Base-by-base conservation (phyloP, 2,113 vertebrate species). In the Gymnocephalus cernua region DNA sequence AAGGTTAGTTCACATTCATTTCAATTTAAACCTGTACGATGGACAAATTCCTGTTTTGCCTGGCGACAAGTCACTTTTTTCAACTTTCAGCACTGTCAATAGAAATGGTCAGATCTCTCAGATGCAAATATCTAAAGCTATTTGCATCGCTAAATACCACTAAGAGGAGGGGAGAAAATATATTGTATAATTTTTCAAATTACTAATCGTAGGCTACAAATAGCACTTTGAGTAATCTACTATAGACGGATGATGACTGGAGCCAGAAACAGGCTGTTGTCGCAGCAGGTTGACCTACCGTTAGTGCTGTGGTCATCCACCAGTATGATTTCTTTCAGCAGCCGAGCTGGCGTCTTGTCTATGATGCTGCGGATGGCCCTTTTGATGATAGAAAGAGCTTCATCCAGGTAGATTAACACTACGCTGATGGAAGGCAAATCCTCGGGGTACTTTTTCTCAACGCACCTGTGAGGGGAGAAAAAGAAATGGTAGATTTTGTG, bases 301-400 rank as follows among this genome's bases (percentile, higher is more conserved):
- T 95, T 93, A 32, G 89, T 92, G 79, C 96, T 97, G 86, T 92
- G 92, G 79, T 97, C 95, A 3, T 97, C 96, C 66, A 97, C 95
- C 77, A 97, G 93, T 63, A 96, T 91, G 71, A 97, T 95, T 65
- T 97, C 95, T 57, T 93, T 95, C 74, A 97, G 82, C 67, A 96
- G 83, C 10, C 4, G 89, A 54, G 92, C 38, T 0, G 95, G 95
- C 0, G 95, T 97, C 84, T 84, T 86, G 80, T 95, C 90, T 6
- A 96, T 94, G 77, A 96, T 65, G 83, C 95, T 95, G 74, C 88
- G 84, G 57, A 97, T 57, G 21, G 96, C 95, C 56, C 94, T 79
- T 38, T 96, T 91, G 73, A 97, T 91, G 66, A 96, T 4, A 0
- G 96, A 96, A 13, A 96, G 88, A 7, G 95, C 94, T 85, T 97